Evolutionary conservation across 2,113 vertebrate species (phyloP), one percentile per base, ranked within the genome.

Genomic region (Oreochromis aureus): DNA sequence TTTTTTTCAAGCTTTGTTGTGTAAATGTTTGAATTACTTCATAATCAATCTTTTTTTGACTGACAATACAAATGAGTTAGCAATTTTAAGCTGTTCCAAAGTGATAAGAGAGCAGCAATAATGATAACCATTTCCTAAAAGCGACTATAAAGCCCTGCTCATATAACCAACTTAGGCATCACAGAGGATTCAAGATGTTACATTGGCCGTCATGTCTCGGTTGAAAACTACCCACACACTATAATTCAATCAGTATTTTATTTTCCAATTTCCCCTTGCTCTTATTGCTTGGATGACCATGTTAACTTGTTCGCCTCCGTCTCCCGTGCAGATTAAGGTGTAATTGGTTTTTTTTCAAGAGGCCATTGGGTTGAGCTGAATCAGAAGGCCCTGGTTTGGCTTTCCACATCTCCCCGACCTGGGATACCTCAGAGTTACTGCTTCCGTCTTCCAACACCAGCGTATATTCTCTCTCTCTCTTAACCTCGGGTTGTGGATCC

Each of bases 341-440:
- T 94, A 92, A 92, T 90, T 91, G 89, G 55, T 89, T 89, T 85
- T 92, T 92, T 87, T 71, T 63, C 71, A 87, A 91, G 81, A 82
- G 87, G 89, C 82, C 85, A 36, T 34, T 63, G 51, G 84, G 53
- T 83, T 76, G 76, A 88, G 41, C 24, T 19, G 59, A 80, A 81
- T 90, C 83, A 88, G 80, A 88, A 81, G 88, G 44, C 48, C 41
- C 13, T 22, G 41, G 55, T 82, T 90, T 66, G 80, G 11, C 32
- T 84, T 80, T 69, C 56, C 39, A 86, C 15, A 66, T 82, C 84
- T 36, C 51, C 4, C 1, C 3, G 76, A 90, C 88, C 84, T 32
- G 44, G 8, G 82, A 44, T 59, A 48, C 34, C 83, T 86, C 24
- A 1, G 8, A 63, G 41, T 63, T 82, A 13, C 73, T 53, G 55